phyloP scores from a whole-genome alignment of 2,888 invertebrate species.

The Hesperia comma region DNA sequence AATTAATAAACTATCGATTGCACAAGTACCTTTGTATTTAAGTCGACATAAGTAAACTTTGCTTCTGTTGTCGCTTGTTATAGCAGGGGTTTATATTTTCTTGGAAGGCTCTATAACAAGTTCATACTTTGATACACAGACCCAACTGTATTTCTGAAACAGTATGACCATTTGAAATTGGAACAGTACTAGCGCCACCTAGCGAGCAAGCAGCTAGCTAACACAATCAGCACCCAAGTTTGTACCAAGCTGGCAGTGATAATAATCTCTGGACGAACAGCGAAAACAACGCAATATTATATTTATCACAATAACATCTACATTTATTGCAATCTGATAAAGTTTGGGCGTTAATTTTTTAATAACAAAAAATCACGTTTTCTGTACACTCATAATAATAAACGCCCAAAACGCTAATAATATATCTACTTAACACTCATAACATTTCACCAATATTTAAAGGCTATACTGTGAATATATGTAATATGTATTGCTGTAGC shows the following conservation, averaged over 20 bases:
- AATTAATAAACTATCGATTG: too few relatives aligned
- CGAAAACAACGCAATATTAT: slow-evolving; percentile 26
- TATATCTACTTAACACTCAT: neutral
- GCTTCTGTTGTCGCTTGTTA: too few relatives aligned
- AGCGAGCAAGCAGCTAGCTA: neutral
- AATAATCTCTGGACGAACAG: slow-evolving; percentile 48
- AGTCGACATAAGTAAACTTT: too few relatives aligned
- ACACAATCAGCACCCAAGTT: slow-evolving; percentile 61
- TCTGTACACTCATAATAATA: neutral
- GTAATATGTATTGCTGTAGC: slow-evolving; percentile 25
- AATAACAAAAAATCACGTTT: neutral
- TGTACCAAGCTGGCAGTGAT: slow-evolving; percentile 69
- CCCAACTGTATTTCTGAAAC: too few relatives aligned
- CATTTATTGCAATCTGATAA: neutral
- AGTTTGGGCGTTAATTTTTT: neutral
- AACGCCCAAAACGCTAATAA: neutral
- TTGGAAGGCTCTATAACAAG: too few relatives aligned
- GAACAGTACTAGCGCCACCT: slow-evolving; percentile 8
- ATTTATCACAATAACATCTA: slow-evolving; percentile 6
- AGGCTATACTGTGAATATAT: slow-evolving; percentile 5
- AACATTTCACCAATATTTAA: neutral
- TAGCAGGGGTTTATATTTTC: too few relatives aligned
- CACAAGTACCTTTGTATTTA: too few relatives aligned
- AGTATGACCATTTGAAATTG: neutral
- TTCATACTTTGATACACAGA: too few relatives aligned